Evolutionary conservation across 2,888 invertebrate genomes (phyloP), one percentile per base, ranked within the genome.

Genomic region (Rhogogaster chlorosoma): DNA sequence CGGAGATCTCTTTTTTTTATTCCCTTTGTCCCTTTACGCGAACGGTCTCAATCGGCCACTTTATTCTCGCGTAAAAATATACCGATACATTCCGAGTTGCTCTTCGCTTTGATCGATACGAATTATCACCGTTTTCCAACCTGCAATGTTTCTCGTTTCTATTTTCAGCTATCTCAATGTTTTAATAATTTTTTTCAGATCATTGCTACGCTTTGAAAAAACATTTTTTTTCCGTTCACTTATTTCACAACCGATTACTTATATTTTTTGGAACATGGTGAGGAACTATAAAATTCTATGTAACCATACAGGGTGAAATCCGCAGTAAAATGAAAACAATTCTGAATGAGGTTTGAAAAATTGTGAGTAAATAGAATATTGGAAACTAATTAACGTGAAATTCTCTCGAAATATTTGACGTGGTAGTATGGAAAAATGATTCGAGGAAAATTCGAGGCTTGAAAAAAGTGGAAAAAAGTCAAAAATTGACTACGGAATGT

Each of bases 11-110:
- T 18, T 77, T 53, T 45, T 57, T 26, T 49, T 22, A 78, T 78
- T 78, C 78, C 36, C 78, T 78, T 78, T 78, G 49, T 78, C 78
- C 78, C 78, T 78, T 53, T 78, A 78, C 78, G 78, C 57, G 78
- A n/a, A 32, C 36, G 26, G 57, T 36, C 57, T 57, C 53, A 78
- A 78, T 78, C 12, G 78, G 78, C 26, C 49, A 53, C 78, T 78
- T 78, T 78, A 57, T 78, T 32, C 78, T 45, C 26, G 53, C 78
- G 78, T 78, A 75, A 75, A 78, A 78, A 78, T 78, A 70, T 70
- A 67, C 57, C 53, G 26, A 2, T 32, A 36, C 78, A n/a, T 36
- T 53, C n/a, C 18, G 9, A 49, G n/a, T 12, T 42, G 18, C 75
- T 45, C 70, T 18, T 15, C 38, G 15, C 45, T 26, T 29, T 45